A percentile compares a stretch with the other conserved stretches of the same genome.
These are phyloP conservation scores for Bombus haemorrhoidalis DNA, from an alignment of 1,140 invertebrate genomes.

Conservation along the genomic window DNA sequence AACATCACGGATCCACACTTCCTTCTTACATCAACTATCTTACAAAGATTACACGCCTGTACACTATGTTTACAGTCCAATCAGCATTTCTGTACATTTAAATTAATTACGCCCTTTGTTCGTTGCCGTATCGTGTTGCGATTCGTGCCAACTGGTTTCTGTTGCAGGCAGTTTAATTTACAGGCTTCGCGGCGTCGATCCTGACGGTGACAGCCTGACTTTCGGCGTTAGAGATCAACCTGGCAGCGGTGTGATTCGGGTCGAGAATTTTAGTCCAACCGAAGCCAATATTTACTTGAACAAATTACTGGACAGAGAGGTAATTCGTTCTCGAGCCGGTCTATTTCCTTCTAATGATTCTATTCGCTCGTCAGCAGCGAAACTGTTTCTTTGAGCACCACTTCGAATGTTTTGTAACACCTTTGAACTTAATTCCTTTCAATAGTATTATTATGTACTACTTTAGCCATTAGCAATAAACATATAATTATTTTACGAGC, in stretches of 20 bases:
- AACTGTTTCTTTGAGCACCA: background rate
- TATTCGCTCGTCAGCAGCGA: background rate
- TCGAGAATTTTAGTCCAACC: constrained; percentile 90
- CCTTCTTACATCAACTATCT: background rate
- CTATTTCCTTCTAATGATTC: background rate
- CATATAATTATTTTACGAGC: no score
- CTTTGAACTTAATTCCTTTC: no score
- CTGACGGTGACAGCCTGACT: constrained; percentile 91
- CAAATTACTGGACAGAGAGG: constrained; percentile 95
- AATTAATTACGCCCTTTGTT: constrained; percentile 38
- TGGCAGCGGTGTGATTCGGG: constrained; percentile 91
- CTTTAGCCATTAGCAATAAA: no score
- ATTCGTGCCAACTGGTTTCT: constrained; percentile 60
- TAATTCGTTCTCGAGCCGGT: constrained; percentile 38
- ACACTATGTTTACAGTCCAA: no score
- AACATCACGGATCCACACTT: no score
- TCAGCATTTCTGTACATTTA: background rate
- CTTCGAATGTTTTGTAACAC: no score
- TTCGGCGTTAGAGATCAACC: constrained; percentile 92
- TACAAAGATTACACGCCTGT: background rate
- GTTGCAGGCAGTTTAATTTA: constrained; percentile 92
- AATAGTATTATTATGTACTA: no score
- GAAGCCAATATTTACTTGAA: constrained; percentile 94
- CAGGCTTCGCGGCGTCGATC: constrained; percentile 90
- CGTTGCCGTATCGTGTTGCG: constrained; percentile 23